Conservation (phyloP, 2,888 invertebrate species). For the Melieria picta region DNA sequence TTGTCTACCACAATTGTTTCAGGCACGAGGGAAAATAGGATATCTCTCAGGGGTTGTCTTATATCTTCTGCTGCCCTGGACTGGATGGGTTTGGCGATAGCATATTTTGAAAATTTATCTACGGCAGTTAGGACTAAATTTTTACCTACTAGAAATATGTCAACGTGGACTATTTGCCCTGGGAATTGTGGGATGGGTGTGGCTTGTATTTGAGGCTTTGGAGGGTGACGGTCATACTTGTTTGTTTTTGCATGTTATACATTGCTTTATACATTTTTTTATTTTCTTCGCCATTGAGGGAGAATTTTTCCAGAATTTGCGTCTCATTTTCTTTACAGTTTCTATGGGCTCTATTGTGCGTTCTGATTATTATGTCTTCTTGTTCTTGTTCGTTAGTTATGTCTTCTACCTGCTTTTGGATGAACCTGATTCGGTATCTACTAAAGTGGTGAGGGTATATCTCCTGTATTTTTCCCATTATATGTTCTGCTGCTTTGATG, state of each 20-base stretch:
- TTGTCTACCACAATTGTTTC: too few species aligned
- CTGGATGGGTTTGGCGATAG: too few species aligned
- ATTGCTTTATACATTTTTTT: background rate
- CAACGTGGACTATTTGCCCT: background rate
- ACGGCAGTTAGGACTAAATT: background rate
- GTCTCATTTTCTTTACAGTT: background rate
- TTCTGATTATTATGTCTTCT: background rate
- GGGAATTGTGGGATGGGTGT: conserved; percentile 7
- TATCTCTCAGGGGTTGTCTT: too few species aligned
- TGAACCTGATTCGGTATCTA: background rate
- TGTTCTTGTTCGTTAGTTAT: background rate
- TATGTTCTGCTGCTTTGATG: too few species aligned
- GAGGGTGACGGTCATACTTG: background rate
- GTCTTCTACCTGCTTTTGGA: conserved; percentile 2
- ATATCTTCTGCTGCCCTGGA: too few species aligned
- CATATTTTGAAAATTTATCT: too few species aligned
- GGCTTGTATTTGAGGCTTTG: background rate
- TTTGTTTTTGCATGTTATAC: background rate
- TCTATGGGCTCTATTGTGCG: background rate
- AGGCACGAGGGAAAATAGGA: too few species aligned
- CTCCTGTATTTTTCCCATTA: too few species aligned
- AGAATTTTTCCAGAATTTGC: background rate
- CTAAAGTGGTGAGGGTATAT: background rate
- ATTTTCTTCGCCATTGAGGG: conserved; percentile 7
- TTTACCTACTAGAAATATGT: background rate